A percentile compares a stretch with the other conserved stretches of the same genome.
phyloP scores from a whole-genome alignment of 2,797 vertebrate genomes.

The Sandelia bainsii region DNA sequence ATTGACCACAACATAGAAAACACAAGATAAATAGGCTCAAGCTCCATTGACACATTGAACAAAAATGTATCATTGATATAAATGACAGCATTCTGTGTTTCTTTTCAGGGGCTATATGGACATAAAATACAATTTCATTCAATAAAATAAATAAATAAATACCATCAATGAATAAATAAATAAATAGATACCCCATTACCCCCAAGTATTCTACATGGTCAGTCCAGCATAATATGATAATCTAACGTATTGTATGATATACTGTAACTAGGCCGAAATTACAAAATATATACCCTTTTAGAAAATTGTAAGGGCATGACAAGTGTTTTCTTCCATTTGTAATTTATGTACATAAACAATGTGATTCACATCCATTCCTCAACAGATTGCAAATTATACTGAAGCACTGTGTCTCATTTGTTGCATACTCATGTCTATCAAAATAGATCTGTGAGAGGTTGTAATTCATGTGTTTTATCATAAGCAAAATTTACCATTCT shows the following conservation, averaged over 20 bases:
- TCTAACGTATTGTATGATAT: conserved; percentile 70
- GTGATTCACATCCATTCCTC: conserved; percentile 63
- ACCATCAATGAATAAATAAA: conserved; percentile 49
- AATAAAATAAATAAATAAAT: conserved; percentile 64
- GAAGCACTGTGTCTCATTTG: conserved; percentile 39
- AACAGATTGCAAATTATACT: conserved; percentile 55
- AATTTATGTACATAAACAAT: conserved; percentile 73
- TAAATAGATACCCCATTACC: conserved; percentile 66
- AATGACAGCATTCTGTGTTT: conserved; percentile 67
- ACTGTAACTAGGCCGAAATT: conserved; percentile 73
- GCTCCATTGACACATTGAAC: conserved; percentile 70
- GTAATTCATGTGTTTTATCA: conserved; percentile 20
- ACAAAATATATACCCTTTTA: conserved; percentile 79
- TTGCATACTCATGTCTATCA: conserved; percentile 58
- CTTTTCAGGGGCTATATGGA: conserved; percentile 67
- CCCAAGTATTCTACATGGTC: conserved; percentile 64
- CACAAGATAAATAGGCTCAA: conserved; percentile 80
- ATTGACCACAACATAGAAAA: conserved; percentile 80
- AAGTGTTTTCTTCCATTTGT: conserved; percentile 59
- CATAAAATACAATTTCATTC: conserved; percentile 61
- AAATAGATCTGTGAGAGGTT: conserved; percentile 33
- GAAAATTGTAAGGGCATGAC: conserved; percentile 70
- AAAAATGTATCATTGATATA: conserved; percentile 69
- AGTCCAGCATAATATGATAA: conserved; percentile 74
- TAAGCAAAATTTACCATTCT: conserved; percentile 56